Base-by-base conservation (phyloP, 2,888 invertebrate species). In the Parelbella ahira region DNA sequence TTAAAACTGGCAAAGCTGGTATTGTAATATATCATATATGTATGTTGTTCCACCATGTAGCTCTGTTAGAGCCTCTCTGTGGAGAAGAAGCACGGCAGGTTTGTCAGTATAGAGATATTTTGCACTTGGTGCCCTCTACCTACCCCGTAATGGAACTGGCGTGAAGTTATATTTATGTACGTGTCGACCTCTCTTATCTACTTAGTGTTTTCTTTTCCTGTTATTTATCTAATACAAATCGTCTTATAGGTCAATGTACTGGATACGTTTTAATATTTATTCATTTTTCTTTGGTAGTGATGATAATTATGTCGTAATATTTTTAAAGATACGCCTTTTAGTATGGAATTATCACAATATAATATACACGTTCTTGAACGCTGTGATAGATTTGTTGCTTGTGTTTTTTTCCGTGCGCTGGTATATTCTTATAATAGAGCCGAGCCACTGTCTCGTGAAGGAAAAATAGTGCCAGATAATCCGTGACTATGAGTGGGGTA, bases 281-380 rank as follows among this genome's bases (percentile, higher is more conserved):
- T 24, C 24, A 15, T 33, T 27, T 33, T 27, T 27, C 19, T 33
- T 19, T 13, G 30, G 48, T 36, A 42, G 51, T 53, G 71, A 75
- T 70, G 73, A 69, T 36, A 37, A 27, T 27, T 19, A 33, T 43
- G 29, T 39, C 54, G 51, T 53, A 53, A 50, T 54, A 56, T 30
- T 49, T 59, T 60, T 63, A 63, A 58, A 52, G 61, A 58, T 55
- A 56, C 55, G 43, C 51, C 57, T 60, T 56, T 61, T 56, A 60
- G 57, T 58, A 28, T 47, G 47, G 60, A 61, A 60, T 77, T 72
- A 79, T 81, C 80, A 68, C 63, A 34, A 60, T 62, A 68, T 67
- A 64, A n/a, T n/a, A 66, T 57, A 36, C 45, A 62, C 79, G 70
- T 53, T 70, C 62, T 60, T 53, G 49, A 45, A 44, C 59, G 42